phyloP scores from a whole-genome alignment of 2,888 invertebrate species.

The Andrena hattorfiana region DNA sequence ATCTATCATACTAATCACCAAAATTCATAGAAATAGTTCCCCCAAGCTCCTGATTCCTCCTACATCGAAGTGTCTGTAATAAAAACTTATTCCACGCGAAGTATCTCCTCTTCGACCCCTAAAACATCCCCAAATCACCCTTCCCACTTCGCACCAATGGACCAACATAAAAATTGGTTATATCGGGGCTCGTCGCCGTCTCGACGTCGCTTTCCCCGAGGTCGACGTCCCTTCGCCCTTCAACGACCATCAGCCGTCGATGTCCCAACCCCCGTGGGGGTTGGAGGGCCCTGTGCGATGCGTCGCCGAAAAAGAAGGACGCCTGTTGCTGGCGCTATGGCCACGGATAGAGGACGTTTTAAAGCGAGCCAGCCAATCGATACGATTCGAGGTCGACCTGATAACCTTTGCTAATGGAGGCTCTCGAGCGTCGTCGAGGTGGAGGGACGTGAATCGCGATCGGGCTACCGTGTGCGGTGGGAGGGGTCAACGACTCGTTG shows the following conservation, averaged over 20 bases:
- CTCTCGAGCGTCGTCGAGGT: conserved; percentile 51
- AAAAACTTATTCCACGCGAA: no score
- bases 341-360: conserved; percentile 52
- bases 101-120: background rate
- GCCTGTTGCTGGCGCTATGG: conserved; percentile 55
- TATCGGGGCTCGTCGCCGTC: background rate
- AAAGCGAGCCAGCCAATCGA: conserved; percentile 67
- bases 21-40: background rate
- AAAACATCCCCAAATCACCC: background rate
- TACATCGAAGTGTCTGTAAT: no score
- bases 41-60: background rate
- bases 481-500: conserved; percentile 64
- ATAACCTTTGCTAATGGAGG: conserved; percentile 76
- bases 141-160: background rate
- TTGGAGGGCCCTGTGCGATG: background rate
- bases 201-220: background rate
- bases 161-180: background rate
- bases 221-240: conserved; percentile 38
- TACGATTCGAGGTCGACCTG: conserved; percentile 75
- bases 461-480: conserved; percentile 56
- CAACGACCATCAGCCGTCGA: background rate
- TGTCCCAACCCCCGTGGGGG: conserved; percentile 3
- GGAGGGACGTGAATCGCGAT: conserved; percentile 64
- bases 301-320: conserved; percentile 36
- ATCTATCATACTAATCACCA: background rate